phyloP scores from a whole-genome alignment of 2,888 invertebrate species.

The Autographa gamma region DNA sequence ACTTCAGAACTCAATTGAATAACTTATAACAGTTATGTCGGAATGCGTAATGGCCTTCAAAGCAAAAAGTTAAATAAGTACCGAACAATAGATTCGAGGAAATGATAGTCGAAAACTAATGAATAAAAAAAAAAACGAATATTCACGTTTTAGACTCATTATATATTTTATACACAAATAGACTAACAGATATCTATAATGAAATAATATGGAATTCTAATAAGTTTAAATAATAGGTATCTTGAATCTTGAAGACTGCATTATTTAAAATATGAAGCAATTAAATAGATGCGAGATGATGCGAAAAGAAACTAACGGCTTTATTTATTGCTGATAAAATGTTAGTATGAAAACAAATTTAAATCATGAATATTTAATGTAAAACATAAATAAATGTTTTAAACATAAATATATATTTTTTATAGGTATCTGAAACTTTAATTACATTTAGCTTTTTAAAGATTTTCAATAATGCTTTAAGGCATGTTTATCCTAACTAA shows the following conservation, averaged over 20 bases:
- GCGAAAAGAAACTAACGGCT: background rate
- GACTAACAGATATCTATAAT: background rate
- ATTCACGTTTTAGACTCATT: slow-evolving; percentile 26
- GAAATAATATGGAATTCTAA: background rate
- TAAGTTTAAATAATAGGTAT: background rate
- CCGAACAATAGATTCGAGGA: slow-evolving; percentile 37
- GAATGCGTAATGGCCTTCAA: slow-evolving; percentile 37
- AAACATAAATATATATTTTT: too few relatives aligned
- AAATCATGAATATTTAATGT: background rate
- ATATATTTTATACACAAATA: background rate
- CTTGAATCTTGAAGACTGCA: background rate
- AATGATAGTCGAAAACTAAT: slow-evolving; percentile 12
- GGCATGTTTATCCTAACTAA: too few relatives aligned
- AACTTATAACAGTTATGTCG: slow-evolving; percentile 22
- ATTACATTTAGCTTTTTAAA: too few relatives aligned
- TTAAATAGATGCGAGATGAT: background rate
- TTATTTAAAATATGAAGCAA: background rate
- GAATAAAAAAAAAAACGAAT: slow-evolving; percentile 7
- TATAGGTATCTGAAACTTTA: too few relatives aligned
- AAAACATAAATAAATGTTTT: background rate
- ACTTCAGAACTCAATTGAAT: background rate
- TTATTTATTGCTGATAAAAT: background rate
- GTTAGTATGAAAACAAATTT: too few relatives aligned
- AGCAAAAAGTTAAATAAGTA: slow-evolving; percentile 28
- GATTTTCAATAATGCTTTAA: too few relatives aligned